Percentiles rank a stretch among this genome's conserved stretches.
phyloP scores from a whole-genome alignment of 2,797 vertebrate species.

The Streptopelia turtur region DNA sequence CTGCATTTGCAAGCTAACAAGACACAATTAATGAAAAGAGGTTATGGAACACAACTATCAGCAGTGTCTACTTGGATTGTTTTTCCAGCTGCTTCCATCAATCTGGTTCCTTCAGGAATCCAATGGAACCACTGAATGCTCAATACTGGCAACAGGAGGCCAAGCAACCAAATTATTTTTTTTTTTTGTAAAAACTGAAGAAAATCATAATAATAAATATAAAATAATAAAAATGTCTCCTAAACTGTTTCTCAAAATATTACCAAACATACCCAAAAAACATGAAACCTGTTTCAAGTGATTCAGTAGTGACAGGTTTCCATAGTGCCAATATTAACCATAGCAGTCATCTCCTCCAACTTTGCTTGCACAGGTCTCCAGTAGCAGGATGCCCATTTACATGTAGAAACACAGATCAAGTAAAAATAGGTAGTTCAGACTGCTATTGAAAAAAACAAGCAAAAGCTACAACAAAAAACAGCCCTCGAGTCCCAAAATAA shows the following conservation, averaged over 20 bases:
- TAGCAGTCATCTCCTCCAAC: neutral
- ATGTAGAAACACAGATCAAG: neutral
- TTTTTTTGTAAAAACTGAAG: neutral
- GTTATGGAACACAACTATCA: neutral
- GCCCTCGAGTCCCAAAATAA: neutral
- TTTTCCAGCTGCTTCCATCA: neutral
- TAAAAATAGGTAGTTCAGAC: neutral
- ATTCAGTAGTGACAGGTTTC: neutral
- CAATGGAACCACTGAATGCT: neutral
- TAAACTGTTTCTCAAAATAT: neutral
- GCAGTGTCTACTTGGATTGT: neutral
- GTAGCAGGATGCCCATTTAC: neutral
- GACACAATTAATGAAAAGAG: slow-evolving; percentile 27
- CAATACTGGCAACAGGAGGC: neutral
- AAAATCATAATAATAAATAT: neutral
- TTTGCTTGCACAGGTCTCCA: neutral
- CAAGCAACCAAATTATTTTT: neutral
- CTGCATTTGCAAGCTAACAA: slow-evolving; percentile 40
- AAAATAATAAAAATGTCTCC: neutral
- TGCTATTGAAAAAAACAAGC: neutral
- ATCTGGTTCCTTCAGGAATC: neutral
- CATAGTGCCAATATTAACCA: neutral
- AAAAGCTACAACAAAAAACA: neutral
- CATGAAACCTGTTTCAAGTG: neutral
- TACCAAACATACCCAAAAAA: neutral